A percentile compares a stretch with the other conserved stretches of the same genome.
Evolutionary conservation across 2,888 invertebrate species (phyloP).

Genomic region (Steinernema hermaphroditum): DNA sequence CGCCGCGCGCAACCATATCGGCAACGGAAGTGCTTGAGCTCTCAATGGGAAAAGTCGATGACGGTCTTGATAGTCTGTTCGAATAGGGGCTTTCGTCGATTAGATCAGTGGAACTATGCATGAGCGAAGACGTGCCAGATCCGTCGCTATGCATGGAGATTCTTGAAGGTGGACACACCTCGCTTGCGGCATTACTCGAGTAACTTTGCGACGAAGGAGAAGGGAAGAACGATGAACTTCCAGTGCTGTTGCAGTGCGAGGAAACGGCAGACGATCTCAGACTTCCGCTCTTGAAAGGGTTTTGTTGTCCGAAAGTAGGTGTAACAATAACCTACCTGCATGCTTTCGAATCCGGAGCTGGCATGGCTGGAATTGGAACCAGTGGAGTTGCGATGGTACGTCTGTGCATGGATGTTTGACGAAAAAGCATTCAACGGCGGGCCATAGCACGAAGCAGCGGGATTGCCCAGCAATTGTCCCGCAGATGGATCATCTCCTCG

Average conservation of each 20-base stretch:
- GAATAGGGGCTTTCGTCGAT: conserved; percentile 12
- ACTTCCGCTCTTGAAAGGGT: conserved; percentile 34
- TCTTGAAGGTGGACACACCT: conserved; percentile 33
- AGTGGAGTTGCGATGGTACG: conserved; percentile 48
- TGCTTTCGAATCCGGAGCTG: conserved; percentile 57
- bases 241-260: conserved; percentile 7
- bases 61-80: not conserved
- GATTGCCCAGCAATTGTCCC: not conserved
- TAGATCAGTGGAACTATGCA: not conserved
- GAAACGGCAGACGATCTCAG: conserved; percentile 31
- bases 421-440: not conserved
- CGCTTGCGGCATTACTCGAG: conserved; percentile 20
- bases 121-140: conserved; percentile 2
- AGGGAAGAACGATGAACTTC: conserved; percentile 27
- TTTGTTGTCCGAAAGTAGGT: not conserved
- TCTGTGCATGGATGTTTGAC: not conserved
- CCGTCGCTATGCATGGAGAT: conserved; percentile 36
- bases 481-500: conserved; percentile 6
- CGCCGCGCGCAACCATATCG: conserved; percentile 73
- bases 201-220: conserved; percentile 34
- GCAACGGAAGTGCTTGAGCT: conserved; percentile 65
- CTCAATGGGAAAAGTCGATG: conserved; percentile 35
- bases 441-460: conserved; percentile 9
- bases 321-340: conserved; percentile 43
- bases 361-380: conserved; percentile 52